Percentiles rank a stretch among this genome's conserved stretches.
Conservation (phyloP, 2,888 invertebrate species). For the Melikaiella ostensackeni region DNA sequence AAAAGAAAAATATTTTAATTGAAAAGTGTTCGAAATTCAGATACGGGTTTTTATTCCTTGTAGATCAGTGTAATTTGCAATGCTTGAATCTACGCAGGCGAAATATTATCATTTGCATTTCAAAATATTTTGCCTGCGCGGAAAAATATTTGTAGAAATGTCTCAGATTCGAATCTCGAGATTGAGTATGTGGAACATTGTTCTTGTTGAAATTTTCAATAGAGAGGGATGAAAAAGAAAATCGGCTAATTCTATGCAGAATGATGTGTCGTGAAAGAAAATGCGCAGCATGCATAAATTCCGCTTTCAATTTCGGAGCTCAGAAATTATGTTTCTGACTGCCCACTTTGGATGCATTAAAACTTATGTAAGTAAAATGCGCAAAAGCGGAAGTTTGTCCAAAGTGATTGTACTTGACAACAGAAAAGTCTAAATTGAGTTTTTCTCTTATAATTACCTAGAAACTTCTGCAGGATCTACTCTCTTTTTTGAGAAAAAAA, state of each 20-base stretch:
- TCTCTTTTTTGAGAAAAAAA: background rate
- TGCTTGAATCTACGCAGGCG: background rate
- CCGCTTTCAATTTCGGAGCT: background rate
- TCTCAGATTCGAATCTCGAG: slow-evolving; percentile 3
- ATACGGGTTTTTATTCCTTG: background rate
- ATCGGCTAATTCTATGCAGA: background rate
- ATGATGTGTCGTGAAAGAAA: background rate
- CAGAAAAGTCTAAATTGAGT: background rate
- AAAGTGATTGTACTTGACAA: background rate
- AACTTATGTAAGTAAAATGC: background rate
- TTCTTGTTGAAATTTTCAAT: background rate
- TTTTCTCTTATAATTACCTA: background rate
- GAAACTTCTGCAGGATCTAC: too few relatives aligned
- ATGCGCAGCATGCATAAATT: background rate
- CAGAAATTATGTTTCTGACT: background rate
- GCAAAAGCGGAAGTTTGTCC: background rate
- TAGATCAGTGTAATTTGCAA: background rate
- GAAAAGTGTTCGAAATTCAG: background rate
- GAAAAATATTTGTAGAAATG: slow-evolving; percentile 7
- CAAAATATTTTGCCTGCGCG: background rate
- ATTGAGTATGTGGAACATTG: background rate
- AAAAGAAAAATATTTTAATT: background rate
- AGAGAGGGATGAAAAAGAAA: background rate
- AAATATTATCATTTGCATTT: background rate
- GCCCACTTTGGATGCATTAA: background rate